Base-by-base conservation (phyloP, 1,140 invertebrate species). In the Yoshiicerus persimilis region DNA sequence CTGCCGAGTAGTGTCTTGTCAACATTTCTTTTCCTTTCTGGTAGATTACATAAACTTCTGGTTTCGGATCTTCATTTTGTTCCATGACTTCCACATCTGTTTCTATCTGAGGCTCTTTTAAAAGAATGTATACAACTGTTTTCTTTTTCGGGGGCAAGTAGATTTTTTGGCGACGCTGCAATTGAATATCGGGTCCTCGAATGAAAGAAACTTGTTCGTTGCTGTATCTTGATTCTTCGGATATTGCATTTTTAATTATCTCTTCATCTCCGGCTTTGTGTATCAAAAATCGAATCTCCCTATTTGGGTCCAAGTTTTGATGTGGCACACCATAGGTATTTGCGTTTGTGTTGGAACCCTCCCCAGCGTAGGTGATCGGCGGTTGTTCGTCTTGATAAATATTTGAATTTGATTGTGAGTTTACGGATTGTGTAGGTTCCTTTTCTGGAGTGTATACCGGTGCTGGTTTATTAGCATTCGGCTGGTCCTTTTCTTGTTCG, bases 31-130 rank as follows among this genome's bases (percentile, higher is more conserved):
- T 62, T 32, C 23, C 30, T 30, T 84, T 88, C 80, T 90, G 75
- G 39, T 90, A 90, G 34, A 88, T 90, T n/a, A 90, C 80, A 34
- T 62, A 88, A 10, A 90, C 89, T 88, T 90, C 89, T 1, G 89
- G 89, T 30, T 87, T 88, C n/a, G 89, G 86, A 25, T 66, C 86
- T 36, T 87, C 86, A 11, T 88, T 84, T 23, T 77, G 25, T 16
- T 84, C 86, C 77, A 84, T 88, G 5, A 90, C 89, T 36, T 90
- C 56, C 1, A 89, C 88, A 47, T 89, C 39, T 1, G 89, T 90
- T 2, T 86, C 70, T 11, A 90, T 85, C 39, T 90, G 80, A 0
- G 89, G 89, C 27, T 88, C 88, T 34, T 89, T 90, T 39, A 90
- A 66, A 13, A 90, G 84, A 25, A 90, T 83, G 47, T 88, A 90